Percentiles rank a stretch among this genome's conserved stretches.
Evolutionary conservation across 2,797 vertebrate species (phyloP).

Genomic region (Numenius phaeopus): DNA sequence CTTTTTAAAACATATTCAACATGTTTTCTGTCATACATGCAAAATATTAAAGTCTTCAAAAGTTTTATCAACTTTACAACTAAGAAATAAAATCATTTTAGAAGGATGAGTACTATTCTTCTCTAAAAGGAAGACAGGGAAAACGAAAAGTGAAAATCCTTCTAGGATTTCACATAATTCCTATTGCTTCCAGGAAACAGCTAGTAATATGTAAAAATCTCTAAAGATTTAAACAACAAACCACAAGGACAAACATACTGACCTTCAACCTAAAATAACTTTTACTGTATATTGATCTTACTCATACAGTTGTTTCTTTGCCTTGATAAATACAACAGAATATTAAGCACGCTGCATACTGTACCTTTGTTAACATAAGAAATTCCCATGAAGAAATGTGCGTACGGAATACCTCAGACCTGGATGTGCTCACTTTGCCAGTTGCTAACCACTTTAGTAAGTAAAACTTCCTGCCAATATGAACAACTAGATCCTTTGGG

Average conservation of each 20-base stretch:
- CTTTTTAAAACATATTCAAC: background rate
- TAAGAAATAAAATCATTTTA: background rate
- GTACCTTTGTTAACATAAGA: constrained; percentile 19
- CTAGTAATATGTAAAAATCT: constrained; percentile 54
- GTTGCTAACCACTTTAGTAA: constrained; percentile 61
- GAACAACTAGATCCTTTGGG: constrained; percentile 41
- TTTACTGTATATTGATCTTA: constrained; percentile 41
- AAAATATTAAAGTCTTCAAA: background rate
- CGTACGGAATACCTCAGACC: constrained; percentile 37
- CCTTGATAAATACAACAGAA: constrained; percentile 43
- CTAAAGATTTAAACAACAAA: constrained; percentile 54
- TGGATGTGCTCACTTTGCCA: constrained; percentile 54
- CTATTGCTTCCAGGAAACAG: constrained; percentile 44
- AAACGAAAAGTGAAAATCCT: constrained; percentile 46
- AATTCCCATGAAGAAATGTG: constrained; percentile 47
- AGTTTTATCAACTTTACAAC: background rate
- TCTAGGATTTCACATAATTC: constrained; percentile 24
- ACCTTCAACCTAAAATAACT: constrained; percentile 55
- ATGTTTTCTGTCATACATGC: background rate
- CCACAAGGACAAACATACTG: constrained; percentile 33
- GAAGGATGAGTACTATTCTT: background rate
- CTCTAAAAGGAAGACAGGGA: background rate
- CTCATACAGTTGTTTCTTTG: constrained; percentile 23
- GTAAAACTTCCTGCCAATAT: constrained; percentile 71
- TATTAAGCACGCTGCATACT: background rate